These are phyloP conservation scores for Limnothrissa miodon DNA, from an alignment of 2,113 vertebrate species.

Conservation along the genomic window DNA sequence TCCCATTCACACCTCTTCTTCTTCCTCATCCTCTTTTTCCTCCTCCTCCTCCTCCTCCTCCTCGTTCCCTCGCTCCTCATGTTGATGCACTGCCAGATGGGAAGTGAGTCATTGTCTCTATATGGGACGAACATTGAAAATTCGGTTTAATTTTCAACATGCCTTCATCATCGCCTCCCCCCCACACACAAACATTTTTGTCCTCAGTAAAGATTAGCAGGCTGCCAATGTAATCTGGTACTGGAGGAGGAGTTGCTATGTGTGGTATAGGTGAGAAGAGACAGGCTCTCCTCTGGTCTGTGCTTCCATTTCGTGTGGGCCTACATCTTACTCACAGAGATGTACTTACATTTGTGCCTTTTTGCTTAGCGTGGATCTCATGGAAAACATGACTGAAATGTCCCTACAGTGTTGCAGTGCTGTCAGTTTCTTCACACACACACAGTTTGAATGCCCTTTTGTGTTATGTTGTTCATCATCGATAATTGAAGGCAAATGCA, in stretches of 20 bases:
- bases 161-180: neutral
- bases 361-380: no score
- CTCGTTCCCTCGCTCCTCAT: constrained; percentile 34
- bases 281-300: neutral
- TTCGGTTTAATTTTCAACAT: constrained; percentile 45
- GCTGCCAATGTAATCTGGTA: neutral
- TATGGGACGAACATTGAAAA: constrained; percentile 72
- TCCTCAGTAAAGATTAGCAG: neutral
- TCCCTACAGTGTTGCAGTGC: no score
- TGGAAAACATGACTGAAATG: no score
- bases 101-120: constrained; percentile 80
- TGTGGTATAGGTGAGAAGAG: neutral
- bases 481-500: no score
- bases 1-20: constrained; percentile 28
- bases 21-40: constrained; percentile 31
- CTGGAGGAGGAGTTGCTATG: neutral
- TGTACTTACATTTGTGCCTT: neutral
- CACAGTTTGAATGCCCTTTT: no score
- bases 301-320: neutral
- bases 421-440: no score
- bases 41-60: neutral
- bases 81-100: constrained; percentile 72
- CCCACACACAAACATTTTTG: neutral
- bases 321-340: neutral
- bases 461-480: no score